These are phyloP conservation scores for Helarctos malayanus DNA, from an alignment of 2,797 vertebrate genomes.

Conservation along the genomic window DNA sequence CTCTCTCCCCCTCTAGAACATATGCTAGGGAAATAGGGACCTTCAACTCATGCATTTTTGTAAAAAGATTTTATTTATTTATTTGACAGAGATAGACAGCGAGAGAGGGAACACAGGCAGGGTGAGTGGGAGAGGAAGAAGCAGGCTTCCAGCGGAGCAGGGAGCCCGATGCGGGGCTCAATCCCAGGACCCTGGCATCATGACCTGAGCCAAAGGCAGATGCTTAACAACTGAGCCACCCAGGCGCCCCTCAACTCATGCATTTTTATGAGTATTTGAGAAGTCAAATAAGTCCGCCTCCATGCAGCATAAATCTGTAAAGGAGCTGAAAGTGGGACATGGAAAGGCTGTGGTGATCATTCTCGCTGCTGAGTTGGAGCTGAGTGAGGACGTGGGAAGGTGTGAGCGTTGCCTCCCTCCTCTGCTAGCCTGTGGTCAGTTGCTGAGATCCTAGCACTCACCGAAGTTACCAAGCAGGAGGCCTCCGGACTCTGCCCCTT, in stretches of 20 bases:
- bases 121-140: too few species aligned
- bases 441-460: background rate
- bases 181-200: too few species aligned
- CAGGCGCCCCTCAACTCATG: background rate
- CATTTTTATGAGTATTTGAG: background rate
- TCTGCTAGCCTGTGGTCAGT: background rate
- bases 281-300: background rate
- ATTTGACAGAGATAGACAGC: too few species aligned
- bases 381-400: background rate
- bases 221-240: too few species aligned
- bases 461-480: background rate
- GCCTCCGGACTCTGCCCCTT: background rate
- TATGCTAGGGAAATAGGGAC: background rate
- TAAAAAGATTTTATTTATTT: too few species aligned
- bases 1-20: background rate
- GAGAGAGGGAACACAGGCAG: too few species aligned
- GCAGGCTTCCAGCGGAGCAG: too few species aligned
- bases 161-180: too few species aligned
- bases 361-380: background rate
- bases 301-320: background rate
- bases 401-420: background rate
- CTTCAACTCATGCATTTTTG: background rate
- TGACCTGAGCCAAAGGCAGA: too few species aligned
- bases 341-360: background rate
- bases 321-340: background rate